A percentile compares a stretch with the other conserved stretches of the same genome.
Evolutionary conservation across 2,113 vertebrate genomes (phyloP).

Genomic region (Acrocephalus kingi): DNA sequence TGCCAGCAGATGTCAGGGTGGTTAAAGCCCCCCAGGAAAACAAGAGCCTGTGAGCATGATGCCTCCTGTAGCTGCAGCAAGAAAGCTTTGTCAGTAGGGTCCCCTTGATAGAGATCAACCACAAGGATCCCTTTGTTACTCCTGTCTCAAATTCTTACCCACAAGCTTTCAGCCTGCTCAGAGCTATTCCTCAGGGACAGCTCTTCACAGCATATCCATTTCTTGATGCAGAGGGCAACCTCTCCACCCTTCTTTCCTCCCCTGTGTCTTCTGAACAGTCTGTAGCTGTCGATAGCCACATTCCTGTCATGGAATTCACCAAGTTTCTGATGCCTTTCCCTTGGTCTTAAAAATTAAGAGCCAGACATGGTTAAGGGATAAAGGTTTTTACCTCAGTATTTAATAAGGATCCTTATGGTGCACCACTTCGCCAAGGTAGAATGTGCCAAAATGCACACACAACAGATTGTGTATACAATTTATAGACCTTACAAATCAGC

Average conservation of each 20-base stretch:
- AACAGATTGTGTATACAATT: rapidly evolving
- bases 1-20: not conserved
- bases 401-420: not conserved
- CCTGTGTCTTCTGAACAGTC: not conserved
- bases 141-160: not conserved
- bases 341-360: not conserved
- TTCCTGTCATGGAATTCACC: not conserved
- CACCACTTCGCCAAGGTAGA: too few species aligned
- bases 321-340: not conserved
- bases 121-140: not conserved
- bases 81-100: not conserved
- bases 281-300: rapidly evolving
- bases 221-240: not conserved
- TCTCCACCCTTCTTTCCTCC: not conserved
- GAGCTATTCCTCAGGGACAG: not conserved
- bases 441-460: rapidly evolving
- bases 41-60: not conserved
- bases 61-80: not conserved
- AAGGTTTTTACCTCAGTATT: not conserved
- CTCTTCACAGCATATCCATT: not conserved
- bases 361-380: not conserved
- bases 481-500: not conserved
- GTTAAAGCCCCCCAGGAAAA: not conserved
- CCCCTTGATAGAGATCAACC: not conserved
- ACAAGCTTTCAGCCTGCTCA: not conserved